Evolutionary conservation across 2,113 vertebrate genomes (phyloP), one percentile per base, ranked within the genome.

Genomic region (Pachypanchax playfairii): DNA sequence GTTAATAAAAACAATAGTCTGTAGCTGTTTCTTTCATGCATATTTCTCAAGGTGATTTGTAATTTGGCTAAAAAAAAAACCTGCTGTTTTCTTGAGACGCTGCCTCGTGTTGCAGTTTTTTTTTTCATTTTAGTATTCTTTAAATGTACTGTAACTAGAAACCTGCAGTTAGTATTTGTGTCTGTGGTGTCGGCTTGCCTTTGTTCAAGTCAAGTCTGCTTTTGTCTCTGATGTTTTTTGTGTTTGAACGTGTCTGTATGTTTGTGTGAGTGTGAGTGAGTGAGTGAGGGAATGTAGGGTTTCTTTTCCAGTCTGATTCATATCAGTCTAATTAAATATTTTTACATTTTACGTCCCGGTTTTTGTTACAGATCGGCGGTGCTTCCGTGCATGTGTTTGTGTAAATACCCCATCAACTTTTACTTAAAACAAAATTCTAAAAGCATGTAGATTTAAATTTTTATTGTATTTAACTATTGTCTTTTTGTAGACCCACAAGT

Each of bases 1-100:
- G 56, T 39, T 55, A 73, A 64, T 80, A 73, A 80, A 74, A 69
- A 56, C 75, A 75, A 58, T 65, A 65, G 43, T 65, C 43, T 65
- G 77, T 65, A 70, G 62, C 21, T 13, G 55, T 65, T 60, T 69
- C 75, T 72, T 73, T 72, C 75, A 65, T 65, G 63, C 60, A 57
- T 66, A 59, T 77, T 60, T 52, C 69, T 63, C 51, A 60, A 73
- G 73, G 77, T 81, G 47, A 79, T 79, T 74, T 65, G 58, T 73
- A 31, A 75, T 75, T 75, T 35, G 60, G n/a, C 26, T 51, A 26
- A 53, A 35, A 55, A 55, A 77, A 73, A 76, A 73, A 26, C 31
- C 9, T 15, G 33, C 33, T 14, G 41, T 58, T 73, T 57, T 18
- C 35, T 26, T 17, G 44, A 38, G 6, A 6, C n/a, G 10, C 42